phyloP scores from a whole-genome alignment of 2,113 vertebrate genomes.

The Conger conger region DNA sequence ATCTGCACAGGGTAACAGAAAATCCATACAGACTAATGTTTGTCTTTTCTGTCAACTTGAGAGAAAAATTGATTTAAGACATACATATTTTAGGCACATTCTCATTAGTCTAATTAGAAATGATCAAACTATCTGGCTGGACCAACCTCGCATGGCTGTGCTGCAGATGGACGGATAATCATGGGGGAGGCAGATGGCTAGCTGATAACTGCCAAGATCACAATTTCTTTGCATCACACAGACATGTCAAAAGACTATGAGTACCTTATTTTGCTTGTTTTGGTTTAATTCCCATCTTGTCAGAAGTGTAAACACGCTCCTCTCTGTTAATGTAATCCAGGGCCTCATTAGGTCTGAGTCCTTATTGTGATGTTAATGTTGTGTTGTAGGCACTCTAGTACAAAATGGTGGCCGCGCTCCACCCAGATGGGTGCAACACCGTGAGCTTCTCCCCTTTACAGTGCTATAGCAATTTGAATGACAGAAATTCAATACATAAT shows the following conservation, averaged over 20 bases:
- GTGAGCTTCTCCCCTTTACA: neutral
- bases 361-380: no score
- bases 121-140: neutral
- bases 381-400: no score
- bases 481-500: neutral
- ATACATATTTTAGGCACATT: neutral
- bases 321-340: neutral
- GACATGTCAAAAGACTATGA: neutral
- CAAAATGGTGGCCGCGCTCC: no score
- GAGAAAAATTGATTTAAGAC: neutral
- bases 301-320: neutral
- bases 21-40: no score
- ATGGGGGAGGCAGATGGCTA: neutral
- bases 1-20: no score
- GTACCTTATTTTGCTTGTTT: neutral
- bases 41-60: neutral
- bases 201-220: neutral
- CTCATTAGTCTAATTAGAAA: neutral
- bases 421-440: no score
- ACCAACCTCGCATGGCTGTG: neutral
- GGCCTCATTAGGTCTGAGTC: neutral
- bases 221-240: neutral
- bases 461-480: neutral
- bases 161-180: neutral
- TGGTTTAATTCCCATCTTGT: neutral